Evolutionary conservation across 2,113 vertebrate genomes (phyloP), one percentile per base, ranked within the genome.

Genomic region (Laterallus jamaicensis): DNA sequence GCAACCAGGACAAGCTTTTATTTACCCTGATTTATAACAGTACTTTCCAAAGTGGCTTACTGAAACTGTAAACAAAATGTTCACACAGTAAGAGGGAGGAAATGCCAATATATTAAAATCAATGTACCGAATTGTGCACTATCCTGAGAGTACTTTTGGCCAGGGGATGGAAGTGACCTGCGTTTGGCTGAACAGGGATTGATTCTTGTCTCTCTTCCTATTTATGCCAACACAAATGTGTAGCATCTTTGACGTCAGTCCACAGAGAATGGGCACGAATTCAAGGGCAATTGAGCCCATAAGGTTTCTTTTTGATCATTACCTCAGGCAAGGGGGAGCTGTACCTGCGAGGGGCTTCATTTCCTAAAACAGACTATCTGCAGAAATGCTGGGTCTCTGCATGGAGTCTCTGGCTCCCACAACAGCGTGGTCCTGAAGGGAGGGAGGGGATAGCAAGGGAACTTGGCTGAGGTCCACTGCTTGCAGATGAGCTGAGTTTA

Each of bases 51-150:
- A 94, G 67, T 70, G 83, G n/a, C 91, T 96, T 87, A 32, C 26
- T 79, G 88, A 73, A 79, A 79, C 35, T 62, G 56, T 95, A 92
- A 95, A 82, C 83, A 88, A 56, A 88, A 69, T 73, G 73, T 78
- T 92, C 79, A 35, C 44, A 47, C 50, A 82, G 85, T 54, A 85
- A 89, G 54, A 88, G 79, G 39, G 69, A 90, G 64, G 49, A 78
- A 88, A 95, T 88, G 90, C 87, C 95, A 93, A 95, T 97, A 94
- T 82, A 80, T 90, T 94, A 85, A 92, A 96, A 82, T 92, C 92
- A 86, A 71, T 93, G 56, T 58, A 78, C 76, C 66, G 86, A 93
- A 96, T 20, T 79, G 77, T 91, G 35, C 1, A 3, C 62, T 92
- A 31, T 68, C 50, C 66, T 55, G 62, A 82, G 88, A 92, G 74